Evolutionary conservation across 2,797 vertebrate species (phyloP), one percentile per base, ranked within the genome.

Genomic region (Cetoscarus ocellatus): DNA sequence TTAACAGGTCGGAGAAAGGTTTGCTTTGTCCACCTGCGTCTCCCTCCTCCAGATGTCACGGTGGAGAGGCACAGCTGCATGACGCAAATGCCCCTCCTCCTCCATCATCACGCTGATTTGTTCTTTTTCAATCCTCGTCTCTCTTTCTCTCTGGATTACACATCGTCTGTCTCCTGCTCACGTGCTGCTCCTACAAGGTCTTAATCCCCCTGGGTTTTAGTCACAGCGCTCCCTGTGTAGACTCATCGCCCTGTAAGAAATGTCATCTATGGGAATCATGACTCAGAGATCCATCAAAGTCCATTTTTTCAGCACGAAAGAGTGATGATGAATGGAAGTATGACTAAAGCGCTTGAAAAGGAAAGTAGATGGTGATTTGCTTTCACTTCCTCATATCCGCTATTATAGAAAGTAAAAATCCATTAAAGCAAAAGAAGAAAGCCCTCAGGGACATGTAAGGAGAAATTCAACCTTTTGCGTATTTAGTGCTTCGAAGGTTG

Each of bases 91-190:
- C 62, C 62, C 71, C 66, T 49, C 75, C 76, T 74, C 68, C 56
- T 59, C 70, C 57, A 1, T n/a, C 61, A 0, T 18, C 39, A 11
- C 19, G 8, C 18, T 60, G 68, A 82, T 86, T 81, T 85, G 79
- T 78, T 83, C 78, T 68, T 85, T 85, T 87, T 66, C 78, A 75
- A 83, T 82, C 70, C 70, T 38, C 0, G 12, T 77, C 61, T 68
- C 47, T 75, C 65, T 67, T 69, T 69, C 67, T 75, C 73, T 68
- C 39, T 67, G 83, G 85, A 88, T 91, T 86, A 86, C 53, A 55
- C 36, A 64, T 52, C 36, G 42, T 65, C 61, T 39, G 42, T 67
- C 60, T 73, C 57, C 38, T 9, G 42, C 82, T 84, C 90, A 86
- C 73, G 66, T 83, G 85, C 76, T 6, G 18, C 78, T 73, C 43